These are phyloP conservation scores for Drosophila quadrilineata DNA, from an alignment of 1,140 invertebrate genomes.

Conservation along the genomic window DNA sequence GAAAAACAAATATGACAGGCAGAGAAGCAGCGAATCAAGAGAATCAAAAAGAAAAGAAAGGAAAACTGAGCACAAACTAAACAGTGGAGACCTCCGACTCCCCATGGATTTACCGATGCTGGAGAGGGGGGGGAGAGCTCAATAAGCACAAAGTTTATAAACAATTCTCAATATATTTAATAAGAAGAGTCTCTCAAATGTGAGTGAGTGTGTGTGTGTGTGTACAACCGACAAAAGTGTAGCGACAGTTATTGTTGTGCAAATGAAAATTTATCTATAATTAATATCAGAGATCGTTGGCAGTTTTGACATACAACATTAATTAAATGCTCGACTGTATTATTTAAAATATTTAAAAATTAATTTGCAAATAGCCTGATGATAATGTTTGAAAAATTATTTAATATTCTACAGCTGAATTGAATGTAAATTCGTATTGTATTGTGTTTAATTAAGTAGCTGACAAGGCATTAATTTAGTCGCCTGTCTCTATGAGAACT, in stretches of 20 bases:
- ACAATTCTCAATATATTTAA: slow-evolving; percentile 59
- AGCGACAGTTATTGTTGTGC: too few species aligned
- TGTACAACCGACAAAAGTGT: slow-evolving; percentile 4
- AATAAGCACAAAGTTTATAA: slow-evolving; percentile 52
- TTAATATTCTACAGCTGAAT: too few species aligned
- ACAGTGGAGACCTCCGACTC: slow-evolving; percentile 20
- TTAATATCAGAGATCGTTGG: too few species aligned
- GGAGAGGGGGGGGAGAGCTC: too few species aligned
- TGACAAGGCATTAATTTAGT: background rate
- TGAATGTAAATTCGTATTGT: too few species aligned
- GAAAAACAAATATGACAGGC: background rate
- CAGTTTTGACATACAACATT: too few species aligned
- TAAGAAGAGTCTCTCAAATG: slow-evolving; percentile 22
- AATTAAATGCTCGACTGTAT: too few species aligned
- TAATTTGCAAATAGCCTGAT: background rate
- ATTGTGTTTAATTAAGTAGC: background rate
- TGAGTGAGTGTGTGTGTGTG: background rate
- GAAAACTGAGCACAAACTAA: slow-evolving; percentile 38
- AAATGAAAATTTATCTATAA: too few species aligned
- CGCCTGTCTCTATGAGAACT: slow-evolving; percentile 5
- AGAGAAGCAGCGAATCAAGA: too few species aligned
- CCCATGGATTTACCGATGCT: slow-evolving; percentile 29
- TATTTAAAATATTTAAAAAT: background rate
- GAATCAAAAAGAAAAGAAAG: background rate
- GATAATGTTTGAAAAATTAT: background rate